phyloP scores from a whole-genome alignment of 1,140 invertebrate species.

The Bilobella aurantiaca region DNA sequence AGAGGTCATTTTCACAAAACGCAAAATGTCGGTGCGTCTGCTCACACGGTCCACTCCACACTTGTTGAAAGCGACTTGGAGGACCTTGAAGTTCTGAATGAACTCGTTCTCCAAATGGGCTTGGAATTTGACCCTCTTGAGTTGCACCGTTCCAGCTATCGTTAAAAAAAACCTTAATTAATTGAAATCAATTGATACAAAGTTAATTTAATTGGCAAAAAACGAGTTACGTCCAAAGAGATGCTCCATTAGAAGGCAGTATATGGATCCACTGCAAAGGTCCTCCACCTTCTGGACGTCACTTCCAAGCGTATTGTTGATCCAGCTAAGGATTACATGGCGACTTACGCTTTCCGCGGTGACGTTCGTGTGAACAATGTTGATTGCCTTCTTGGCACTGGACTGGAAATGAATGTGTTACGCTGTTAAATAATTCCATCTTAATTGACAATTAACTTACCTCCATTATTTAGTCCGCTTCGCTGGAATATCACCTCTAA shows the following conservation, averaged over 20 bases:
- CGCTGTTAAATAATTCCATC: background rate
- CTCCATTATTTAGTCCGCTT: too few relatives aligned
- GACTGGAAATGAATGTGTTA: background rate
- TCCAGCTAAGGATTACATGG: background rate
- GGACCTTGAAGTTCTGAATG: background rate
- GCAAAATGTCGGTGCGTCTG: background rate
- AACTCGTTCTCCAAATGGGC: background rate
- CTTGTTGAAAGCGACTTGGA: background rate
- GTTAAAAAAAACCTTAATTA: background rate
- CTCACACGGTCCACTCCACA: background rate
- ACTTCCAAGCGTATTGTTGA: background rate
- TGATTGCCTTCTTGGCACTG: background rate
- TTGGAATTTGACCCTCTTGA: background rate
- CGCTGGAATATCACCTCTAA: too few relatives aligned
- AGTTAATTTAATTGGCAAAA: background rate
- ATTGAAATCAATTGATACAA: too few relatives aligned
- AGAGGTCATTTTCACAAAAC: background rate
- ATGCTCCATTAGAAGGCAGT: background rate
- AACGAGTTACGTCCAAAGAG: background rate
- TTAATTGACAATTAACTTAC: too few relatives aligned
- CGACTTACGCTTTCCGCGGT: background rate
- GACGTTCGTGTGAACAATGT: constrained; percentile 4
- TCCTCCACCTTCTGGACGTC: background rate
- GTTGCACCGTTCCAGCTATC: background rate
- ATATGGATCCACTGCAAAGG: background rate